A percentile compares a stretch with the other conserved stretches of the same genome.
phyloP scores from a whole-genome alignment of 2,113 vertebrate species.

The Salvelinus fontinalis region DNA sequence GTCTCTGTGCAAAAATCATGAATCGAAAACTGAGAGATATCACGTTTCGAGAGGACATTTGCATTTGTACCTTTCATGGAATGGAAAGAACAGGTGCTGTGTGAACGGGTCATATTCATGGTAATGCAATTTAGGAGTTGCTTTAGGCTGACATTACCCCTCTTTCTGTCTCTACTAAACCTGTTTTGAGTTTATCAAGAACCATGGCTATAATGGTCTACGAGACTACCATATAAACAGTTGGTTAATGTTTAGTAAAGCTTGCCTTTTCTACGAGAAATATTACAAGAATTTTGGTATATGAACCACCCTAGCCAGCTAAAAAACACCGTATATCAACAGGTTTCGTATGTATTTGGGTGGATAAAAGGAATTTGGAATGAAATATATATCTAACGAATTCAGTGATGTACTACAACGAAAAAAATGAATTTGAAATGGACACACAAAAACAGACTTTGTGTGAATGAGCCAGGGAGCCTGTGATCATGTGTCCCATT shows the following conservation, averaged over 20 bases:
- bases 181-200: background rate
- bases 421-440: slow-evolving; percentile 54
- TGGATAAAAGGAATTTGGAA: background rate
- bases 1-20: background rate
- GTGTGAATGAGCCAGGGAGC: slow-evolving; percentile 40
- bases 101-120: background rate
- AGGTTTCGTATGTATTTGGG: background rate
- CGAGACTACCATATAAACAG: background rate
- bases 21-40: background rate
- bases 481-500: slow-evolving; percentile 70
- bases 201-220: background rate
- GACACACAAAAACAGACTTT: slow-evolving; percentile 51
- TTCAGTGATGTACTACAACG: background rate
- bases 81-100: background rate
- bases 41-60: background rate
- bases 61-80: slow-evolving; percentile 12
- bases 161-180: background rate
- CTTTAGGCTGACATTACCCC: background rate
- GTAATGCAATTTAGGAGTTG: background rate
- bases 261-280: background rate
- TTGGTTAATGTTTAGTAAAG: background rate
- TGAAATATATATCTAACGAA: background rate
- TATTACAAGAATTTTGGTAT: background rate
- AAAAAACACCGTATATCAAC: background rate
- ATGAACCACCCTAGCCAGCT: background rate